Evolutionary conservation across 2,797 vertebrate species (phyloP).

Genomic region (Chiroxiphia lanceolata): DNA sequence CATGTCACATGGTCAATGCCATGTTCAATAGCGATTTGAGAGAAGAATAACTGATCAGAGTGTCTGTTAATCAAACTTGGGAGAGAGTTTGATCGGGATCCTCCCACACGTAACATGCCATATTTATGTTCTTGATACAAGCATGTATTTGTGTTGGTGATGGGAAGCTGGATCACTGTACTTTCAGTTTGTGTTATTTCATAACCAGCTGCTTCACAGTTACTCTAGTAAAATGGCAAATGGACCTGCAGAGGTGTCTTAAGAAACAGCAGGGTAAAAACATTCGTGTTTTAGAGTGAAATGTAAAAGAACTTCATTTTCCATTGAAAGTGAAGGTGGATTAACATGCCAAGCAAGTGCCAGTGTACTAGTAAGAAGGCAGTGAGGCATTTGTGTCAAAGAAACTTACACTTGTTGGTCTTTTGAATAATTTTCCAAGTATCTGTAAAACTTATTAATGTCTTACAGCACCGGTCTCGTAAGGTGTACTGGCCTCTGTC

Average conservation of each 20-base stretch:
- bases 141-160: neutral
- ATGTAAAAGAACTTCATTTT: neutral
- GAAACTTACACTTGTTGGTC: neutral
- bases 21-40: neutral
- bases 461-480: fast-evolving
- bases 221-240: neutral
- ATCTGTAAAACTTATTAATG: neutral
- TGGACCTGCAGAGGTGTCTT: neutral
- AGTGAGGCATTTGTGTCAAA: neutral
- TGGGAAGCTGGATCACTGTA: neutral
- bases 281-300: neutral
- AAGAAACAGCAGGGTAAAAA: neutral
- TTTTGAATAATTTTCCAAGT: neutral
- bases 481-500: neutral
- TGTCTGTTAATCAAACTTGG: neutral
- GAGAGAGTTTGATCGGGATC: neutral
- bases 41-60: neutral
- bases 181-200: neutral
- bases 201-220: neutral
- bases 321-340: neutral
- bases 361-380: neutral
- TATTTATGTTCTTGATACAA: neutral
- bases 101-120: neutral
- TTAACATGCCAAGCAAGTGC: neutral
- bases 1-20: neutral